Evolutionary conservation across 2,113 vertebrate species (phyloP).

Genomic region (Elgaria multicarinata): DNA sequence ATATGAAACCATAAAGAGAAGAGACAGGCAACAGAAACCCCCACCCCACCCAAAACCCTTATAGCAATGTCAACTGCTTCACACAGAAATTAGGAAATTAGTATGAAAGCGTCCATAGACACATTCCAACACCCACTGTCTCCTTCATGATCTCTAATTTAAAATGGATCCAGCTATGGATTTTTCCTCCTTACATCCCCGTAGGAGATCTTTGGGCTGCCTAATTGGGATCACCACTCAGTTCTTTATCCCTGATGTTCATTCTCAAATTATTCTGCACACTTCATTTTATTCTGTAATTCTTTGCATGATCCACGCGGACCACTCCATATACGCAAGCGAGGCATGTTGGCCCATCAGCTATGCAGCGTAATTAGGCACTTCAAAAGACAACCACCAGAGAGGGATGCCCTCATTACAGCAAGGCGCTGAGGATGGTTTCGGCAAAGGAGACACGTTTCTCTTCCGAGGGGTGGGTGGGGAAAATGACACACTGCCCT

Average conservation of each 20-base stretch:
- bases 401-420: constrained; percentile 67
- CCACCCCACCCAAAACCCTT: too few species aligned
- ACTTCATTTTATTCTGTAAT: constrained; percentile 54
- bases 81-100: background rate
- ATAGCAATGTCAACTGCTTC: background rate
- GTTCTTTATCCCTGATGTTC: constrained; percentile 24
- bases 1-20: background rate
- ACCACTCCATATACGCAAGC: constrained; percentile 57
- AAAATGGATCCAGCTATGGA: background rate
- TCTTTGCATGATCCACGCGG: constrained; percentile 57
- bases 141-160: background rate
- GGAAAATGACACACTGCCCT: constrained; percentile 30
- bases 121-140: background rate
- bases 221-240: constrained; percentile 12
- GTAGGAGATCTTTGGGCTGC: constrained; percentile 8
- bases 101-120: too few species aligned
- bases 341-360: constrained; percentile 46
- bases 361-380: constrained; percentile 60
- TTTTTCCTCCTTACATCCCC: background rate
- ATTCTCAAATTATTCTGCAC: constrained; percentile 38
- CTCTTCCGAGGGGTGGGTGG: background rate
- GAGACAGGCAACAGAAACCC: background rate
- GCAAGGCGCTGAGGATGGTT: constrained; percentile 45
- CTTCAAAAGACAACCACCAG: constrained; percentile 57
- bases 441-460: constrained; percentile 51